A percentile compares a stretch with the other conserved stretches of the same genome.
These are phyloP conservation scores for Dendrolimus houi DNA, from an alignment of 2,888 invertebrate species.

Conservation along the genomic window DNA sequence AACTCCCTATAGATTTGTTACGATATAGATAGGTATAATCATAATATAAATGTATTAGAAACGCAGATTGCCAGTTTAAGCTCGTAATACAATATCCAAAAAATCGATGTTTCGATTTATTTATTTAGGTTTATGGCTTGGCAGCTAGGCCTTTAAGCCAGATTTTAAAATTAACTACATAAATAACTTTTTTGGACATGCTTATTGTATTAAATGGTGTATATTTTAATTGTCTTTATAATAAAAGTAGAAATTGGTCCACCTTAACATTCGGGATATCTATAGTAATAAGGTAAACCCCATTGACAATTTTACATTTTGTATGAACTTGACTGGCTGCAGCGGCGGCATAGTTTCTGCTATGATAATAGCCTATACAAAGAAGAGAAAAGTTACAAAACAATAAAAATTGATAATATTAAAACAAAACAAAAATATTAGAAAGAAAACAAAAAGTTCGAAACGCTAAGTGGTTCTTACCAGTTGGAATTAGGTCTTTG, in stretches of 20 bases:
- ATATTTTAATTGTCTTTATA: background rate
- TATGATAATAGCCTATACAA: conserved; percentile 16
- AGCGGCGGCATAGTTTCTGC: conserved; percentile 58
- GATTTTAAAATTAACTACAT: too few species aligned
- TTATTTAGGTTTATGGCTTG: too few species aligned
- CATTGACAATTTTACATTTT: conserved; percentile 86
- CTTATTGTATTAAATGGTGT: too few species aligned
- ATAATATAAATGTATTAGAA: too few species aligned
- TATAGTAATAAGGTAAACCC: conserved; percentile 90
- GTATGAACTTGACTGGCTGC: conserved; percentile 79
- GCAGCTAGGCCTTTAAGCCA: too few species aligned
- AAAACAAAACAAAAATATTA: background rate
- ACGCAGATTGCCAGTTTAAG: too few species aligned
- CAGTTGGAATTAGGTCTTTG: conserved; percentile 48
- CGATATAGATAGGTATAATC: too few species aligned
- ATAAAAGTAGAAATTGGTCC: conserved; percentile 11
- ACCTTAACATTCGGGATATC: conserved; percentile 93
- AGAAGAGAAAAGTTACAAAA: too few species aligned
- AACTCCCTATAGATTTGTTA: too few species aligned
- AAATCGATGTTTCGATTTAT: too few species aligned
- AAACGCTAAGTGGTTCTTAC: conserved; percentile 30
- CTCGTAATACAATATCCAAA: too few species aligned
- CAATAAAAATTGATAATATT: background rate
- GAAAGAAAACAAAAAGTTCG: background rate
- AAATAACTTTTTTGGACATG: too few species aligned